A percentile compares a stretch with the other conserved stretches of the same genome.
These are phyloP conservation scores for Luffia ferchaultella DNA, from an alignment of 2,888 invertebrate genomes.

Conservation along the genomic window DNA sequence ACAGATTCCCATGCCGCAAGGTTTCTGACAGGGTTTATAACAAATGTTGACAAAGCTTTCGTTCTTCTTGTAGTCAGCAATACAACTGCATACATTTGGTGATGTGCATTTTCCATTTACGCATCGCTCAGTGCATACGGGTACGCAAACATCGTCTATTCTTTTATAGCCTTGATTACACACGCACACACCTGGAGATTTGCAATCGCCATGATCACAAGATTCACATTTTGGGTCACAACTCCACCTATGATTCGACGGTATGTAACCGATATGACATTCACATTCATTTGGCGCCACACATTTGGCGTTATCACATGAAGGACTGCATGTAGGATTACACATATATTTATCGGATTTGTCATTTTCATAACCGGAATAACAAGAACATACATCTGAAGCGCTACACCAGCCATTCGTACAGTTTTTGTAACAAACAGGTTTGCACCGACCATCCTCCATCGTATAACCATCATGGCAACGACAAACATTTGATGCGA, in stretches of 20 bases:
- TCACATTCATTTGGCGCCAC: conserved; percentile 21
- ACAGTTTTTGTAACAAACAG: conserved; percentile 17
- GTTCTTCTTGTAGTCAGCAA: background rate
- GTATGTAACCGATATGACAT: conserved; percentile 18
- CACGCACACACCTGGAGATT: conserved; percentile 17
- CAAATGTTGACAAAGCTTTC: background rate
- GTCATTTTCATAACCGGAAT: conserved; percentile 17
- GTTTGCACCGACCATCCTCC: conserved; percentile 19
- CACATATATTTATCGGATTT: conserved; percentile 13
- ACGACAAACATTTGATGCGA: conserved; percentile 22
- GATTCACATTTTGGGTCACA: conserved; percentile 28
- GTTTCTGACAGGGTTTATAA: conserved; percentile 17
- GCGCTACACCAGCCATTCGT: conserved; percentile 11
- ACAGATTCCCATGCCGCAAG: conserved; percentile 23
- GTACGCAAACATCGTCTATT: conserved; percentile 16
- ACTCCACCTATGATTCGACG: conserved; percentile 13
- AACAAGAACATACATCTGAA: conserved; percentile 17
- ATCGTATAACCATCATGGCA: conserved; percentile 21
- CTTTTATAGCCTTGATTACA: conserved; percentile 16
- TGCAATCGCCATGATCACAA: conserved; percentile 27
- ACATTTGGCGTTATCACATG: conserved; percentile 23
- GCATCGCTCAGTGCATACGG: conserved; percentile 17
- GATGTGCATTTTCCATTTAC: conserved; percentile 8
- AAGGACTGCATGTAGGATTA: conserved; percentile 18
- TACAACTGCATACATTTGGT: conserved; percentile 40